A percentile compares a stretch with the other conserved stretches of the same genome.
Evolutionary conservation across 2,797 vertebrate species (phyloP).

Genomic region (Eupleurogrammus muticus): DNA sequence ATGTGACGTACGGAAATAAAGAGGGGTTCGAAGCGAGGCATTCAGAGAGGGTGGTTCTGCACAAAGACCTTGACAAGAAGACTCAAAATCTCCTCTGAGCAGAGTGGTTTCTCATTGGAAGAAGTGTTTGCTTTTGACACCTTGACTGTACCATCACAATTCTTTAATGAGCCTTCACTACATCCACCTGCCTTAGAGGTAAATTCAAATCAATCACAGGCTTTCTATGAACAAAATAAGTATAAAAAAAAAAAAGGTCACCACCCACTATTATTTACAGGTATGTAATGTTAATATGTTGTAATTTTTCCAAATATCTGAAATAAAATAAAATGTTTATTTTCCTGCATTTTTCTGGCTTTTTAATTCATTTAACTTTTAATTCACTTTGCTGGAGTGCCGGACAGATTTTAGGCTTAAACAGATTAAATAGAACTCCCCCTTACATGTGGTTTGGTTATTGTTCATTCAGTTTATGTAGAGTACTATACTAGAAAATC

Average conservation of each 20-base stretch:
- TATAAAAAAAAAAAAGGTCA: slow-evolving; percentile 10
- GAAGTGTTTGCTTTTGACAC: slow-evolving; percentile 53
- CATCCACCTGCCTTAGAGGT: slow-evolving; percentile 42
- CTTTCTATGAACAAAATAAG: slow-evolving; percentile 36
- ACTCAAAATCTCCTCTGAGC: slow-evolving; percentile 53
- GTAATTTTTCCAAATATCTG: slow-evolving; percentile 55
- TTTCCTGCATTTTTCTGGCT: slow-evolving; percentile 64
- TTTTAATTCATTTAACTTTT: slow-evolving; percentile 42
- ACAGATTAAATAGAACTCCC: not conserved
- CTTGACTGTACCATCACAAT: slow-evolving; percentile 37
- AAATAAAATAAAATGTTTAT: slow-evolving; percentile 68
- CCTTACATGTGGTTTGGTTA: too few species aligned
- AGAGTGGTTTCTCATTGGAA: slow-evolving; percentile 28
- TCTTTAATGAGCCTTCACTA: slow-evolving; percentile 33
- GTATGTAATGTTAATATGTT: slow-evolving; percentile 42
- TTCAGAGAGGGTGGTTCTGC: slow-evolving; percentile 26
- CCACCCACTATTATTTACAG: slow-evolving; percentile 38
- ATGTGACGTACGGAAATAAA: slow-evolving; percentile 33
- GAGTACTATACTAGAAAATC: too few species aligned
- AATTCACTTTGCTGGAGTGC: not conserved
- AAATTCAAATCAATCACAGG: slow-evolving; percentile 17
- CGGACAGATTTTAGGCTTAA: slow-evolving; percentile 13
- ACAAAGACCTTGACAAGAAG: slow-evolving; percentile 30
- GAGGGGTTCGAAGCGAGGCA: slow-evolving; percentile 5
- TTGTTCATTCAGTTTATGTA: too few species aligned